These are phyloP conservation scores for Agelastica alni DNA, from an alignment of 2,888 invertebrate genomes.

Conservation along the genomic window DNA sequence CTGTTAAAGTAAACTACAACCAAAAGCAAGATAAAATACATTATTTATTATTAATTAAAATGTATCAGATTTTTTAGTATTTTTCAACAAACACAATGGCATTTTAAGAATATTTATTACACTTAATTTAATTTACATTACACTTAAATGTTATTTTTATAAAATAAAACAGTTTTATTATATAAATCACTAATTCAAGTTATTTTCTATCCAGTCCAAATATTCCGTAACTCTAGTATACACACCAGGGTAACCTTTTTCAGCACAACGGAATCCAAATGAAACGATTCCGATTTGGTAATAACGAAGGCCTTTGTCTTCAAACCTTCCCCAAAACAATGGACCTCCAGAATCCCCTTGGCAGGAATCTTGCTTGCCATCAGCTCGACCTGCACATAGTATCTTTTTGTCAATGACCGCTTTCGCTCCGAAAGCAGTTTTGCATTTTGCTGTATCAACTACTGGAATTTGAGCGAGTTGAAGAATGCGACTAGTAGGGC, in stretches of 20 bases:
- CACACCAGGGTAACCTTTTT: constrained; percentile 66
- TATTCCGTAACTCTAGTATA: constrained; percentile 66
- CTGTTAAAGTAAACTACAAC: too few relatives aligned
- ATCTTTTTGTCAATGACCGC: constrained; percentile 66
- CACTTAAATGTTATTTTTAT: background rate
- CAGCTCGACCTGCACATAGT: constrained; percentile 70
- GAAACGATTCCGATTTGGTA: constrained; percentile 72
- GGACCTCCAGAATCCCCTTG: constrained; percentile 86
- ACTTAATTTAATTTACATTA: background rate
- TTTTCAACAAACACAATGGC: too few relatives aligned
- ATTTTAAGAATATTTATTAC: too few relatives aligned
- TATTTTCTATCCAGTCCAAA: constrained; percentile 64
- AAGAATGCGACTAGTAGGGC: constrained; percentile 67
- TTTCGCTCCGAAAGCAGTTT: constrained; percentile 61
- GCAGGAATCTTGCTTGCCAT: constrained; percentile 74
- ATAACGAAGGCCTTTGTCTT: constrained; percentile 47
- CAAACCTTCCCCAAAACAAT: constrained; percentile 60
- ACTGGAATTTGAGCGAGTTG: constrained; percentile 75
- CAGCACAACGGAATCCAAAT: constrained; percentile 68
- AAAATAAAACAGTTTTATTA: too few relatives aligned
- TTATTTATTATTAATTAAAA: too few relatives aligned
- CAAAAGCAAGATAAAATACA: too few relatives aligned
- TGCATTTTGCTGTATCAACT: constrained; percentile 65
- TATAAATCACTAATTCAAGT: constrained; percentile 37
- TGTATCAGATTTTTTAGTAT: too few relatives aligned